Conservation (phyloP, 1,140 invertebrate genomes). For the Sitobion miscanthi region DNA sequence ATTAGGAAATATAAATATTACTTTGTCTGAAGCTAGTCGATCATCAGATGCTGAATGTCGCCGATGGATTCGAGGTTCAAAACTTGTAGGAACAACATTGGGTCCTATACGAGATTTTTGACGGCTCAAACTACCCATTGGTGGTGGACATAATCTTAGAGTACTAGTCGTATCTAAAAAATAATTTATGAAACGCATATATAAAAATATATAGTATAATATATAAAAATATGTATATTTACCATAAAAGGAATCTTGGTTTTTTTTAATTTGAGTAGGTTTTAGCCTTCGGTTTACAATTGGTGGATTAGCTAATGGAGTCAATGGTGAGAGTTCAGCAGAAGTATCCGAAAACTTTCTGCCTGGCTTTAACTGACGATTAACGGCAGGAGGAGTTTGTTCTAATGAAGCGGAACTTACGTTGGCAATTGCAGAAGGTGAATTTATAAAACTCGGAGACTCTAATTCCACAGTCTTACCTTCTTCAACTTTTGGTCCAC, state of each 20-base stretch:
- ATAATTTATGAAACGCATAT: neutral
- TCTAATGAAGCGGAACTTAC: constrained; percentile 60
- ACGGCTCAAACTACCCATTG: constrained; percentile 58
- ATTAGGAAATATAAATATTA: neutral
- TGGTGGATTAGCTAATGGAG: constrained; percentile 63
- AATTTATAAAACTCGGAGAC: constrained; percentile 67
- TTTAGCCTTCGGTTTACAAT: constrained; percentile 68
- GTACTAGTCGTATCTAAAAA: constrained; percentile 46
- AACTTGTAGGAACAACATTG: constrained; percentile 61
- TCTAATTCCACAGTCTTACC: constrained; percentile 62
- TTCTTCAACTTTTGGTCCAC: constrained; percentile 50
- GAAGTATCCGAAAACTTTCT: constrained; percentile 67
- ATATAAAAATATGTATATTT: constrained; percentile 42
- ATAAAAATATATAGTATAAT: neutral
- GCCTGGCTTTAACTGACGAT: constrained; percentile 80
- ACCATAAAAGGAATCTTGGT: constrained; percentile 40
- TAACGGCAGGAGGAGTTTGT: constrained; percentile 73
- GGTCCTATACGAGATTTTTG: constrained; percentile 61
- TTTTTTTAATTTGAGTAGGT: constrained; percentile 59
- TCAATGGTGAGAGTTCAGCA: constrained; percentile 61
- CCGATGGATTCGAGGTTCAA: constrained; percentile 51
- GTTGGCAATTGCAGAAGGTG: constrained; percentile 57
- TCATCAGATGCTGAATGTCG: constrained; percentile 57
- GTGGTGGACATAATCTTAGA: constrained; percentile 60
- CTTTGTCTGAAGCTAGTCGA: constrained; percentile 47